Conservation (phyloP, 2,797 vertebrate genomes). For the Gymnodraco acuticeps region DNA sequence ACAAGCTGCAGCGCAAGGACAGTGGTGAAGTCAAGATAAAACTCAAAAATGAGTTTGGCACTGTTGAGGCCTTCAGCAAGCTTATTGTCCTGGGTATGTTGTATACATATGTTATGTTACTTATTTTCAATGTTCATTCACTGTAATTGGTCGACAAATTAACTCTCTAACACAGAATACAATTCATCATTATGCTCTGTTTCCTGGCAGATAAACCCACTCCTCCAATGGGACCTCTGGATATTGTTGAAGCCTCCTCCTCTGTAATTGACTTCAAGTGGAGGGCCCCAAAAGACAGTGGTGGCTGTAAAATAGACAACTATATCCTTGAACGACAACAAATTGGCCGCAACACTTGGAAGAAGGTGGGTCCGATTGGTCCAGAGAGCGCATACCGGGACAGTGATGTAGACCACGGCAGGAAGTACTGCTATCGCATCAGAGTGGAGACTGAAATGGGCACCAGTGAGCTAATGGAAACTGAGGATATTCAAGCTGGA, state of each 20-base stretch:
- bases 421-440: slow-evolving; percentile 91
- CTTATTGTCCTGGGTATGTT: slow-evolving; percentile 88
- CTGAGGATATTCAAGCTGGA: slow-evolving; percentile 89
- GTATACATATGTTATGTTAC: slow-evolving; percentile 38
- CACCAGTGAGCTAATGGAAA: slow-evolving; percentile 88
- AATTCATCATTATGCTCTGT: neutral
- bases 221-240: slow-evolving; percentile 90
- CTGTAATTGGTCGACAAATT: neutral
- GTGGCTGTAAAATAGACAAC: slow-evolving; percentile 86
- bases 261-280: slow-evolving; percentile 88
- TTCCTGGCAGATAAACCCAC: slow-evolving; percentile 89
- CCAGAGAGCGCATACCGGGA: slow-evolving; percentile 85
- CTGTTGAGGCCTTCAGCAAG: slow-evolving; percentile 79
- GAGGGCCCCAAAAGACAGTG: slow-evolving; percentile 89
- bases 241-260: slow-evolving; percentile 83
- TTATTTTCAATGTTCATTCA: neutral
- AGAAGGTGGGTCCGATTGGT: slow-evolving; percentile 86
- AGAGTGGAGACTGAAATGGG: slow-evolving; percentile 89
- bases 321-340: slow-evolving; percentile 91
- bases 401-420: slow-evolving; percentile 87
- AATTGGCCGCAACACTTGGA: slow-evolving; percentile 90
- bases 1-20: slow-evolving; percentile 87
- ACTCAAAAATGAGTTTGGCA: slow-evolving; percentile 90
- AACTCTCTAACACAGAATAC: neutral
- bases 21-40: slow-evolving; percentile 90